Evolutionary conservation across 1,140 invertebrate genomes (phyloP).

Genomic region (Anastatus disparis): DNA sequence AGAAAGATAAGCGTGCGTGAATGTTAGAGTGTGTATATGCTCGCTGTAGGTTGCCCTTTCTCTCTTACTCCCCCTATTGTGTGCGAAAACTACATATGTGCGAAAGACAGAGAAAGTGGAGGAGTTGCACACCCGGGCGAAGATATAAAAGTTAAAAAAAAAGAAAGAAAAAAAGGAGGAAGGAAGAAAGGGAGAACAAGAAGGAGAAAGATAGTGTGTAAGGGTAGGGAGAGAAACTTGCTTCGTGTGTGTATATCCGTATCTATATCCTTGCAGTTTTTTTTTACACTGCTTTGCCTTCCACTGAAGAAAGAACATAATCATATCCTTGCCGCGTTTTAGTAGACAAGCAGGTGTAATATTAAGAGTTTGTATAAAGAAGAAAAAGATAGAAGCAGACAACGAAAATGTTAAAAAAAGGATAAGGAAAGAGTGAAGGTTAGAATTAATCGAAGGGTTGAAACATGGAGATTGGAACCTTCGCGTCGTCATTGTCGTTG

Average conservation of each 20-base stretch:
- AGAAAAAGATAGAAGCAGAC: too few relatives aligned
- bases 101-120: background rate
- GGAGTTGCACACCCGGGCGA: background rate
- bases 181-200: background rate
- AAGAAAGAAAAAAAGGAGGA: conserved; percentile 4
- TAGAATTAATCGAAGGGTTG: background rate
- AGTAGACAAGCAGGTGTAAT: too few relatives aligned
- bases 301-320: background rate
- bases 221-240: background rate
- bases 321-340: too few relatives aligned
- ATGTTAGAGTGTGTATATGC: too few relatives aligned
- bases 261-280: background rate
- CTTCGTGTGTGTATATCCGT: background rate
- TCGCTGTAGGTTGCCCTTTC: too few relatives aligned
- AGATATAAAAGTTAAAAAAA: too few relatives aligned
- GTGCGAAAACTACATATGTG: background rate
- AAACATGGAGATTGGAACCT: background rate
- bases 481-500: background rate
- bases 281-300: background rate
- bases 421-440: too few relatives aligned
- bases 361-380: too few relatives aligned
- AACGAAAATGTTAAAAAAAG: too few relatives aligned
- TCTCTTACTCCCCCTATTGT: too few relatives aligned
- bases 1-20: too few relatives aligned
- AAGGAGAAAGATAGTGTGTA: background rate